A percentile compares a stretch with the other conserved stretches of the same genome.
These are phyloP conservation scores for Chloebia gouldiae DNA, from an alignment of 2,113 vertebrate genomes.

Conservation along the genomic window DNA sequence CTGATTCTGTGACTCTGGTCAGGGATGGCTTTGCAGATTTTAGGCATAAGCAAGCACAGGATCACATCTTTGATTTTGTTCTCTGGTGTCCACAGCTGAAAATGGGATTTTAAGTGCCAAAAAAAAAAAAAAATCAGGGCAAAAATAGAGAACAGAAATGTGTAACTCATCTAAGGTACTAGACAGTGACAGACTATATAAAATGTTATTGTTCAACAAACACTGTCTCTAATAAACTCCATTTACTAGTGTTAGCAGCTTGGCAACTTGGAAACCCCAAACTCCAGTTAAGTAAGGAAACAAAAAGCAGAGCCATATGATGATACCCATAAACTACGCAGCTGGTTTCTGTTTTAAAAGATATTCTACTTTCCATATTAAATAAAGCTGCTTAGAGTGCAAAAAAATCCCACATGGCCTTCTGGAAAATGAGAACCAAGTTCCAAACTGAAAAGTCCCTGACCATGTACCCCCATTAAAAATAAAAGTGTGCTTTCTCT, in stretches of 20 bases:
- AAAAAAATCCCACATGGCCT: neutral
- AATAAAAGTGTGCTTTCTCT: constrained; percentile 3
- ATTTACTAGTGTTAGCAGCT: constrained; percentile 63
- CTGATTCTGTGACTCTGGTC: neutral
- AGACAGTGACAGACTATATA: constrained; percentile 60
- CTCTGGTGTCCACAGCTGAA: neutral
- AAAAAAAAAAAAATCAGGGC: neutral
- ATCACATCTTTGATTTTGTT: neutral
- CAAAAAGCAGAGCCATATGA: constrained; percentile 54
- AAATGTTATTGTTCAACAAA: constrained; percentile 68
- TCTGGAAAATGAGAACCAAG: constrained; percentile 30
- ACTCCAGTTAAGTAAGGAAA: constrained; percentile 45
- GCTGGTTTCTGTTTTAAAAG: constrained; percentile 70
- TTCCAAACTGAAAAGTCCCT: neutral
- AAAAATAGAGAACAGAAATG: constrained; percentile 48
- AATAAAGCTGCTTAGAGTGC: constrained; percentile 54
- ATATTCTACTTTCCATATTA: constrained; percentile 66
- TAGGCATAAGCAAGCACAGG: neutral
- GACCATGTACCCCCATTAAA: neutral
- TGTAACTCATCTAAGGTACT: constrained; percentile 57
- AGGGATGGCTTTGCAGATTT: neutral
- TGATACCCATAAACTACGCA: constrained; percentile 63
- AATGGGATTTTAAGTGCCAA: neutral
- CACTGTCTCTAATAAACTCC: constrained; percentile 67
- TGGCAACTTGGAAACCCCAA: constrained; percentile 66